Evolutionary conservation across 2,888 invertebrate species (phyloP).

Genomic region (Graphium colonna): DNA sequence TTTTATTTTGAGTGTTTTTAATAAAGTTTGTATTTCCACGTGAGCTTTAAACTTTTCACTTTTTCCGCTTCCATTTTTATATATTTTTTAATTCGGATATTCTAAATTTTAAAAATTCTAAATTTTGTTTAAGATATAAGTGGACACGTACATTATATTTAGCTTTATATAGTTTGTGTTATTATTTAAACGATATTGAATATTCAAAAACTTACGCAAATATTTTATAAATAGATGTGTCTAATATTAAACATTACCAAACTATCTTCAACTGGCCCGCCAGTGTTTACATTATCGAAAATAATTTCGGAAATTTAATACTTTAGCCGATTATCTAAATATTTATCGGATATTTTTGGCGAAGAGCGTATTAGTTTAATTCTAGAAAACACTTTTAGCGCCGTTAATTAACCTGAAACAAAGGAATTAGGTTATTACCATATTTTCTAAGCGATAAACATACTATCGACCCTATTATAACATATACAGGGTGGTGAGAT

Average conservation of each 20-base stretch:
- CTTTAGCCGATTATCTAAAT: constrained; percentile 25
- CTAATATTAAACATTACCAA: constrained; percentile 19
- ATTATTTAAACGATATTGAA: neutral
- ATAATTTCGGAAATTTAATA: constrained; percentile 25
- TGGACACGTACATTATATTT: neutral
- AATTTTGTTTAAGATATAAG: neutral
- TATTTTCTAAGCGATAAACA: neutral
- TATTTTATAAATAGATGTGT: constrained; percentile 11
- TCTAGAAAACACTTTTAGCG: constrained; percentile 15
- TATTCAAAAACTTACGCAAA: constrained; percentile 11
- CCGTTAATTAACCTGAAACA: constrained; percentile 59
- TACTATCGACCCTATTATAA: constrained; percentile 23
- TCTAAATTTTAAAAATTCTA: no score
- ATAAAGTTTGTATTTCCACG: constrained; percentile 5
- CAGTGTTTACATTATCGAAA: constrained; percentile 25
- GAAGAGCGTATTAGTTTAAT: constrained; percentile 16
- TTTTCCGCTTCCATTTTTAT: neutral
- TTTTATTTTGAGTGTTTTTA: neutral
- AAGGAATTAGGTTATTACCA: constrained; percentile 25
- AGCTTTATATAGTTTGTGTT: neutral
- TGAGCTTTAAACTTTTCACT: constrained; percentile 5
- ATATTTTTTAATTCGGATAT: neutral
- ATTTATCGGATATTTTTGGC: constrained; percentile 24
- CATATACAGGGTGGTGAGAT: no score
- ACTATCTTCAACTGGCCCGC: constrained; percentile 18